phyloP scores from a whole-genome alignment of 1,140 invertebrate species.

The Ptiloglossa arizonensis region DNA sequence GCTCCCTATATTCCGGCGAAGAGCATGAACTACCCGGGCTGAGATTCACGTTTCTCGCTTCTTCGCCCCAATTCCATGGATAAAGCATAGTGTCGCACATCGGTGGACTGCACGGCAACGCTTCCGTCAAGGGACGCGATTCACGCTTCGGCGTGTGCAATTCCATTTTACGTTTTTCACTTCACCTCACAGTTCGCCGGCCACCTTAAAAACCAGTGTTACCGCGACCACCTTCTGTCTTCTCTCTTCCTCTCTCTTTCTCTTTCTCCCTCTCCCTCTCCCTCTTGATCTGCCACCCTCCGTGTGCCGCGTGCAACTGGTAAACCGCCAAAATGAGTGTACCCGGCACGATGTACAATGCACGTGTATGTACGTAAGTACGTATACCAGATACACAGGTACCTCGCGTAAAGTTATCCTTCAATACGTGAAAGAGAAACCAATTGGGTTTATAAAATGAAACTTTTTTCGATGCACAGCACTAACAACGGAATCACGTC shows the following conservation, averaged over 20 bases:
- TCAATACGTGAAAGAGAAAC: not conserved
- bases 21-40: slow-evolving; percentile 80
- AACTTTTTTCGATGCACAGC: not conserved
- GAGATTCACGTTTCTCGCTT: slow-evolving; percentile 77
- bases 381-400: not conserved
- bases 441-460: not conserved
- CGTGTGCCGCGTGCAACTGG: slow-evolving; percentile 67
- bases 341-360: not conserved
- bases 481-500: not conserved
- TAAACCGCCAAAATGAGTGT: slow-evolving; percentile 65
- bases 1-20: slow-evolving; percentile 75
- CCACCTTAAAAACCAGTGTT: slow-evolving; percentile 18
- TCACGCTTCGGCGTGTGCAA: slow-evolving; percentile 74
- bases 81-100: slow-evolving; percentile 77
- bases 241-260: not conserved
- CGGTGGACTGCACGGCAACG: slow-evolving; percentile 71
- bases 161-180: slow-evolving; percentile 63
- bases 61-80: slow-evolving; percentile 79
- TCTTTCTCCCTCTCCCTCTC: not conserved
- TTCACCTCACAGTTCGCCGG: slow-evolving; percentile 17
- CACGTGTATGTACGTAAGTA: not conserved
- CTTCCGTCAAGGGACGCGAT: slow-evolving; percentile 57
- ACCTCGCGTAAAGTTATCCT: not conserved
- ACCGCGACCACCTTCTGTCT: slow-evolving; percentile 1
- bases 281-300: not conserved